Percentiles rank a stretch among this genome's conserved stretches.
These are phyloP conservation scores for Lasioglossum calceatum DNA, from an alignment of 2,888 invertebrate species.

Conservation along the genomic window DNA sequence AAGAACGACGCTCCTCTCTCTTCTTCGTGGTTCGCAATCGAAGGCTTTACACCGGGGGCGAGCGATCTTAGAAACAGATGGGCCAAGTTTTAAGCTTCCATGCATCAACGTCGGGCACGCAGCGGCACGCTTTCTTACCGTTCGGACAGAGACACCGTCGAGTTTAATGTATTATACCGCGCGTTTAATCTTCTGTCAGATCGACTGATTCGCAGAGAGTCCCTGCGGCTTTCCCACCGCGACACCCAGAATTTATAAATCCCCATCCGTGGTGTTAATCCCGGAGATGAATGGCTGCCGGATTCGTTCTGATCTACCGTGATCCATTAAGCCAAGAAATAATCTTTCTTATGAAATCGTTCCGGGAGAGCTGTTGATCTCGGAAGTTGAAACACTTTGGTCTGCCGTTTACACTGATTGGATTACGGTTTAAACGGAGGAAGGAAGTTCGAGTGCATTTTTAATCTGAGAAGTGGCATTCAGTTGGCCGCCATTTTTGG, in stretches of 20 bases:
- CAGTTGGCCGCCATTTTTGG: neutral
- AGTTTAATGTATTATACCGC: slow-evolving; percentile 41
- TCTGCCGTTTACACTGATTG: neutral
- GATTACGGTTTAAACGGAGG: neutral
- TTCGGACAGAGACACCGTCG: neutral
- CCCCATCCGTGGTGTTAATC: neutral
- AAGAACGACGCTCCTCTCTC: neutral
- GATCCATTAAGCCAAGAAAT: neutral
- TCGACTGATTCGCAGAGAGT: slow-evolving; percentile 12
- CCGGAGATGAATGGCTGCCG: slow-evolving; percentile 2
- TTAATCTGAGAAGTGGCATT: neutral
- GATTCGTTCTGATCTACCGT: neutral
- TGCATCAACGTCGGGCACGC: slow-evolving; percentile 45
- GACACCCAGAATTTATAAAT: slow-evolving; percentile 26
- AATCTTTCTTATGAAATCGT: slow-evolving; percentile 6
- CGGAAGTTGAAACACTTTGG: neutral
- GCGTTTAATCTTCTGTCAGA: slow-evolving; percentile 27
- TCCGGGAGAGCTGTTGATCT: neutral
- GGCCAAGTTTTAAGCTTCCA: slow-evolving; percentile 41
- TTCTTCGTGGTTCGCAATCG: slow-evolving; percentile 17
- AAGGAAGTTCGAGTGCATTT: neutral
- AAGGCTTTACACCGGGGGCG: slow-evolving; percentile 10
- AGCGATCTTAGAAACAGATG: slow-evolving; percentile 34
- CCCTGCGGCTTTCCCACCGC: neutral
- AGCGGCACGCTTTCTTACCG: neutral